Evolutionary conservation across 2,888 invertebrate genomes (phyloP).

Genomic region (Chaitophorus viminalis): DNA sequence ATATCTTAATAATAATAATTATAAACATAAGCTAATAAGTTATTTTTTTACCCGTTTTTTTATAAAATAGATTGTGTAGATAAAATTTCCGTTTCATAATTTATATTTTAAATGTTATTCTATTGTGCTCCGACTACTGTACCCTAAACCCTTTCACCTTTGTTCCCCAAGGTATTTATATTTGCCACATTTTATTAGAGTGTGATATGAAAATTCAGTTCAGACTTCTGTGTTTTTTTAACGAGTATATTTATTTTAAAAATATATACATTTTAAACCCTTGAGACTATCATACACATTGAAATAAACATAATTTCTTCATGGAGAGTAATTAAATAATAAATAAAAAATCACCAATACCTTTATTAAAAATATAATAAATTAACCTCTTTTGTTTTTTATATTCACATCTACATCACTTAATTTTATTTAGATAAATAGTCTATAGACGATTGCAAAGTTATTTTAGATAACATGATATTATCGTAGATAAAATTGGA

Average conservation of each 20-base stretch:
- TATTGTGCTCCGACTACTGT: neutral
- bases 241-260: conserved; percentile 29
- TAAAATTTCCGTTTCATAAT: neutral
- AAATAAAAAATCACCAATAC: neutral
- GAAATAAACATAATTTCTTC: neutral
- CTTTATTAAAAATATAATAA: neutral
- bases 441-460: neutral
- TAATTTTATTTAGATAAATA: neutral
- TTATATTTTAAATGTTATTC: conserved; percentile 33
- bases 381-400: neutral
- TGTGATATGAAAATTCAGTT: conserved; percentile 14
- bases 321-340: neutral
- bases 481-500: no score
- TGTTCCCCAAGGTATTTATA: conserved; percentile 19
- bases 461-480: neutral
- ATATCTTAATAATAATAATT: no score
- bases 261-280: conserved; percentile 33
- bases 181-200: conserved; percentile 28
- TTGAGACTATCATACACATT: conserved; percentile 27
- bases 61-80: neutral
- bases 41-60: no score
- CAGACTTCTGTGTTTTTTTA: conserved; percentile 34
- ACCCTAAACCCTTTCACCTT: neutral
- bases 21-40: no score
- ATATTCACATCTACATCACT: neutral